Evolutionary conservation across 2,113 vertebrate genomes (phyloP), one percentile per base, ranked within the genome.

Genomic region (Paracanthobrama guichenoti): DNA sequence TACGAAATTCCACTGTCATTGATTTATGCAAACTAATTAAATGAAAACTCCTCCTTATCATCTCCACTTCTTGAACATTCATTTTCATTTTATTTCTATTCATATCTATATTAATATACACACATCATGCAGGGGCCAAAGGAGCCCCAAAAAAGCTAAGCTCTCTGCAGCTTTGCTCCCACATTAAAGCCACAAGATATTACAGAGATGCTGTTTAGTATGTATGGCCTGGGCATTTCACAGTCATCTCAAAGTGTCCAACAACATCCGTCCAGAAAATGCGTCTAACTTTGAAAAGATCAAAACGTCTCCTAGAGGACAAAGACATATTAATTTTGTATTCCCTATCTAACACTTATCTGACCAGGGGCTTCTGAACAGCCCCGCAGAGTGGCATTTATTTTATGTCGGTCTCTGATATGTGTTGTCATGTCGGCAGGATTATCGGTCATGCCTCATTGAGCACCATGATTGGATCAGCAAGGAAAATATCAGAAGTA

Each of bases 401-500:
- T 75, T 81, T 86, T 53, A 48, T 83, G 90, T 82, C 62, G 2
- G 69, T 44, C 11, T 85, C 88, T 77, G 85, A 89, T 85, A 88
- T 86, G 84, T 24, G 88, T 88, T 87, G 92, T 90, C 87, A 87
- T 86, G 91, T 88, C 67, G 53, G 83, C 83, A 86, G 84, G 86
- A 90, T 93, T 91, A 92, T 91, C 88, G 81, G 91, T 79, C 0
- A 84, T 67, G 91, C 89, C 92, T 93, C 92, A 93, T 91, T 92
- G 92, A 92, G 89, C 92, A 89, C 88, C 84, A 89, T 92, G 91
- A 93, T 94, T 93, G 91, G 91, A 90, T 94, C 90, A 91, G 90
- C 90, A 79, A 90, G 86, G 87, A 88, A 91, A 89, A 88, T 92
- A 87, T 91, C 91, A 92, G 90, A 91, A 88, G 88, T 91, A 90